phyloP scores from a whole-genome alignment of 2,113 vertebrate species.

The Phycodurus eques region DNA sequence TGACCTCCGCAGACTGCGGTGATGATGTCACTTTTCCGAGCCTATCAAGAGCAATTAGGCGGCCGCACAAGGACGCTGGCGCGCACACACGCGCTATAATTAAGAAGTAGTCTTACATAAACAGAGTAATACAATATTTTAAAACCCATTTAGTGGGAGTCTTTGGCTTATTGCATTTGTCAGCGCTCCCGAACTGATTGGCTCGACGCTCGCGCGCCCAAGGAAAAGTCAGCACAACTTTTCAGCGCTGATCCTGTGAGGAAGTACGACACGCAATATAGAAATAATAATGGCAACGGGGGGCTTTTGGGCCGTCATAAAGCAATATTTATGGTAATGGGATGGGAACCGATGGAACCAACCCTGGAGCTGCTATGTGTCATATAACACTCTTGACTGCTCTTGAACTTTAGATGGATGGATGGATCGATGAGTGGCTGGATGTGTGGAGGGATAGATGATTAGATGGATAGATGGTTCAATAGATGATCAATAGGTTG shows the following conservation, averaged over 20 bases:
- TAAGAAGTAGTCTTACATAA: conserved; percentile 70
- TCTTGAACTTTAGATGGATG: background rate
- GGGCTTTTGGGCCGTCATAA: background rate
- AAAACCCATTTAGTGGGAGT: conserved; percentile 63
- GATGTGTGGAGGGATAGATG: too few species aligned
- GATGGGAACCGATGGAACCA: background rate
- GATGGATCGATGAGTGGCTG: too few species aligned
- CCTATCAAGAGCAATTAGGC: conserved; percentile 68
- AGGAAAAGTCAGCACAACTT: background rate
- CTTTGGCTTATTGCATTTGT: conserved; percentile 63
- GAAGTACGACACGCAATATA: background rate
- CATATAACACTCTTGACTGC: background rate
- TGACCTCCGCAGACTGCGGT: conserved; percentile 62
- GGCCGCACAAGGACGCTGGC: conserved; percentile 46
- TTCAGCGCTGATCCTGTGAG: background rate
- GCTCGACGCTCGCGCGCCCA: conserved; percentile 19
- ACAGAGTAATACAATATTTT: conserved; percentile 72
- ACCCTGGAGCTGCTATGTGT: background rate
- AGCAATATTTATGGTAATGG: background rate
- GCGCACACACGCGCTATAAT: conserved; percentile 44
- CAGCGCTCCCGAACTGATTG: conserved; percentile 59
- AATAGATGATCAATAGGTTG: too few species aligned
- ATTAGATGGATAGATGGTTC: too few species aligned
- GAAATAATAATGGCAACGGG: background rate
- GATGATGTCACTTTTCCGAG: conserved; percentile 73